Conservation (phyloP, 1,140 invertebrate species). For the Drosophila baimaii region DNA sequence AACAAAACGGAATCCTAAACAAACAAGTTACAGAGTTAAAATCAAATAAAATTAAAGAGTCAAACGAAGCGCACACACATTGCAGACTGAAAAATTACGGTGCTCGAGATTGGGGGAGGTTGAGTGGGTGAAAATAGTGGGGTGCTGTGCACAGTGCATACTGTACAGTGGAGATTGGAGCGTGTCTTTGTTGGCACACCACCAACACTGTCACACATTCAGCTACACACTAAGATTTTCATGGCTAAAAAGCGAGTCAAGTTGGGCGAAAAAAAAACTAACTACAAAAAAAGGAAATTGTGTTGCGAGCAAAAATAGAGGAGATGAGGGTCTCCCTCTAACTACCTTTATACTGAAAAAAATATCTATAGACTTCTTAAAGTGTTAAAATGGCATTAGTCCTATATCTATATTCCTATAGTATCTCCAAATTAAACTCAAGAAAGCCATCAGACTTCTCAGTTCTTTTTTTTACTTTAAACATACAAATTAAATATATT, state of each 20-base stretch:
- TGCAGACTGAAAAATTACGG: conserved; percentile 15
- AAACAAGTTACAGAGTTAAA: conserved; percentile 58
- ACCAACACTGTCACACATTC: conserved; percentile 22
- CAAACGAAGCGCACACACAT: conserved; percentile 53
- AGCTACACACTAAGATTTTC: conserved; percentile 35
- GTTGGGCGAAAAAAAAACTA: conserved; percentile 28
- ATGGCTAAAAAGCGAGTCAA: conserved; percentile 50
- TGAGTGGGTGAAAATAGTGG: conserved; percentile 12
- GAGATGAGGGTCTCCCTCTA: not conserved
- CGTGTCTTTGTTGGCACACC: conserved; percentile 47
- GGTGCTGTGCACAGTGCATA: not conserved
- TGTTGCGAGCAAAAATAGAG: conserved; percentile 7
- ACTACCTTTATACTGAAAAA: conserved; percentile 5
- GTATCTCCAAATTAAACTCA: no score
- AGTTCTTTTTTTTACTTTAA: not conserved
- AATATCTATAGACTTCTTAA: not conserved
- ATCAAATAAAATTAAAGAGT: conserved; percentile 69
- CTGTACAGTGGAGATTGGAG: conserved; percentile 27
- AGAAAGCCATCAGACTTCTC: not conserved
- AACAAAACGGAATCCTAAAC: conserved; percentile 50
- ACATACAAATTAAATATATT: not conserved
- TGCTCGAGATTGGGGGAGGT: conserved; percentile 2
- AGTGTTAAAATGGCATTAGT: not conserved
- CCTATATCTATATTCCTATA: not conserved
- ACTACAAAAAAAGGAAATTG: conserved; percentile 6